These are phyloP conservation scores for Enteromius mattozi DNA, from an alignment of 2,797 vertebrate species.

Conservation along the genomic window DNA sequence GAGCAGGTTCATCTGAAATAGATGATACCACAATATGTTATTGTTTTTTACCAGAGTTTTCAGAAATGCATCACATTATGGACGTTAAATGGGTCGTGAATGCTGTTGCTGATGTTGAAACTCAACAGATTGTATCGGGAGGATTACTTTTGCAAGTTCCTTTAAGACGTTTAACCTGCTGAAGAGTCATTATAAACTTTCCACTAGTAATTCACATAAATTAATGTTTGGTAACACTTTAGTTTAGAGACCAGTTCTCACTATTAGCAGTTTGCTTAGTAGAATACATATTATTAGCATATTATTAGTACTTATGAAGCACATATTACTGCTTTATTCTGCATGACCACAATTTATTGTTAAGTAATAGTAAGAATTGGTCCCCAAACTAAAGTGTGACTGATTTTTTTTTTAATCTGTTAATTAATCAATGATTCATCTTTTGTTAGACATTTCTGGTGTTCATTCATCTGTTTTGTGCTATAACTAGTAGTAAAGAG, in stretches of 20 bases:
- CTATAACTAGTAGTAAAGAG: not conserved
- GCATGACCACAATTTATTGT: not conserved
- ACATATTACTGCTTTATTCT: not conserved
- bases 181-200: not conserved
- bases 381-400: not conserved
- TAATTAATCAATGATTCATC: too few species aligned
- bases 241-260: not conserved
- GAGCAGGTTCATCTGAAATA: conserved; percentile 4
- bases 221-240: not conserved
- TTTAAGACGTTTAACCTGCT: not conserved
- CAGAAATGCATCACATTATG: not conserved
- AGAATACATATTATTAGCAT: not conserved
- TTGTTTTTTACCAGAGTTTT: not conserved
- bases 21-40: not conserved
- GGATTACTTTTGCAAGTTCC: not conserved
- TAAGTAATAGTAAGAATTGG: not conserved
- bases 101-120: not conserved
- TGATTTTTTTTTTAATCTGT: not conserved
- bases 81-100: conserved; percentile 1
- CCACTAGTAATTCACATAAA: not conserved
- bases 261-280: not conserved
- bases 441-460: too few species aligned
- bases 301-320: not conserved
- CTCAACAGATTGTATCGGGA: not conserved
- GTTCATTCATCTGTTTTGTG: not conserved